Evolutionary conservation across 2,888 invertebrate species (phyloP), one percentile per base, ranked within the genome.

Genomic region (Mermis nigrescens): DNA sequence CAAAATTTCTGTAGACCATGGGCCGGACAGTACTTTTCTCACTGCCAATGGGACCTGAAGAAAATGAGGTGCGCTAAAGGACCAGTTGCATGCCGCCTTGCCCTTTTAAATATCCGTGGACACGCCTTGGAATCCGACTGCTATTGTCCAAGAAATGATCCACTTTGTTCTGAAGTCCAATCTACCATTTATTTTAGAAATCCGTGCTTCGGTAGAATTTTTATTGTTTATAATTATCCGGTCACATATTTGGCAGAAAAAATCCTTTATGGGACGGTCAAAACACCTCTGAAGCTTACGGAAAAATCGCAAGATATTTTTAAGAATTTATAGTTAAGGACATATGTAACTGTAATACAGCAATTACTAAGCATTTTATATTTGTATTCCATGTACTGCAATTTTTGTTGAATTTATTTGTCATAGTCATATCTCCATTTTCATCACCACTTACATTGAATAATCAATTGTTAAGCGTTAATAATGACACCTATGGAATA

Each of bases 151-250:
- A 4, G 29, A 29, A 7, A 29, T 12, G 31, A 31, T 31, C 12
- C 27, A 4, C 12, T 7, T 29, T 53, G 54, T 22, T 12, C 7
- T 29, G 31, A 7, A 4, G 4, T 53, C 7, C 54, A 53, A 29
- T 29, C 28, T 4, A 22, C 54, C 15, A 15, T 53, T 4, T 53
- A 53, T 31, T 53, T 53, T 29, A 27, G 54, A 22, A 53, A 53
- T 29, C 54, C 54, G 7, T 53, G 54, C 29, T 53, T 53, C 54
- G 54, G 54, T 53, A 29, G 29, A 24, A 22, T 48, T 48, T 7
- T 7, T 48, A 48, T 48, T 12, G 12, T 24, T 15, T 22, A 48
- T 48, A n/a, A n/a, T n/a, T n/a, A n/a, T n/a, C n/a, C n/a, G 24
- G 12, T 7, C 24, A 22, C 51, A 22, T 7, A 7, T 7, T 22